phyloP scores from a whole-genome alignment of 2,113 vertebrate species.

The Oreotragus oreotragus region DNA sequence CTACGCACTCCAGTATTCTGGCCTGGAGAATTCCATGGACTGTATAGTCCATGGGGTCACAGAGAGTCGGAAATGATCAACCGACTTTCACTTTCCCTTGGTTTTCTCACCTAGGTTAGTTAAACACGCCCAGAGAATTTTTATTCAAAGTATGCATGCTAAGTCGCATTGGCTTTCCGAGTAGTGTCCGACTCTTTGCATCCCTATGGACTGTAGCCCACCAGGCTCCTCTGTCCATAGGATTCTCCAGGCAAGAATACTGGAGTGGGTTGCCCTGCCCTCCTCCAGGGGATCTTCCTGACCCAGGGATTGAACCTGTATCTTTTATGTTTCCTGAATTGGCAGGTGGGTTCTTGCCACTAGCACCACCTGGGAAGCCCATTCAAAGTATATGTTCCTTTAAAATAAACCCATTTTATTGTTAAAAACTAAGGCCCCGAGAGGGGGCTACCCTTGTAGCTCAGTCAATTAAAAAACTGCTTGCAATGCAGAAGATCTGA shows the following conservation, averaged over 20 bases:
- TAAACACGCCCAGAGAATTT: slow-evolving; percentile 46
- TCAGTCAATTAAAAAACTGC: neutral
- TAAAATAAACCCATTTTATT: slow-evolving; percentile 42
- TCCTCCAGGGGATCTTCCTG: neutral
- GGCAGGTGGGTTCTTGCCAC: neutral
- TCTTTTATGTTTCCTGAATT: neutral
- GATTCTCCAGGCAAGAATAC: neutral
- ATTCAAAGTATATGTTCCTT: slow-evolving; percentile 57
- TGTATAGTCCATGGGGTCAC: neutral
- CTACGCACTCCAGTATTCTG: neutral
- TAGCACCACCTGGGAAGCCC: neutral
- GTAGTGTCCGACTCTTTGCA: neutral
- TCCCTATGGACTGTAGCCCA: neutral
- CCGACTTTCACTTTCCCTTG: neutral
- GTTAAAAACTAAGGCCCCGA: neutral
- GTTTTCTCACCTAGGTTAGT: slow-evolving; percentile 60
- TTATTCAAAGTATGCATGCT: slow-evolving; percentile 37
- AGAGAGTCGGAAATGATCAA: neutral
- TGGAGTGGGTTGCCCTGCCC: neutral
- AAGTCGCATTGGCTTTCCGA: neutral
- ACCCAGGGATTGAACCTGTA: neutral
- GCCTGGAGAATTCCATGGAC: neutral
- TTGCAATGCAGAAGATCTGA: neutral
- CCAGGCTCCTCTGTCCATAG: neutral
- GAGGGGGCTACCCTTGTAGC: neutral